These are phyloP conservation scores for Diceros bicornis DNA, from an alignment of 2,797 vertebrate genomes.

Conservation along the genomic window DNA sequence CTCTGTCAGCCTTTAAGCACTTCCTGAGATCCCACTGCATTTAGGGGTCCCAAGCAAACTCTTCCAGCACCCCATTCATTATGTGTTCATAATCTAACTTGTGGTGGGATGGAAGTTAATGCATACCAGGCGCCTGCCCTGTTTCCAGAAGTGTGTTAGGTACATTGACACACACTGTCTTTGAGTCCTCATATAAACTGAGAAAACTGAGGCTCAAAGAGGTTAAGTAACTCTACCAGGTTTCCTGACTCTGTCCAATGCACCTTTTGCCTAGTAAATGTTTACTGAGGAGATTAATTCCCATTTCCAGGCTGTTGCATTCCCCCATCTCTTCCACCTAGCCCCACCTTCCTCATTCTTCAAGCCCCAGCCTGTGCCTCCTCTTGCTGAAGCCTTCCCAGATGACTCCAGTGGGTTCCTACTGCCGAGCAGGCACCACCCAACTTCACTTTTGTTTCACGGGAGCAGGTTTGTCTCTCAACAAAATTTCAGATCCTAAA, in stretches of 20 bases:
- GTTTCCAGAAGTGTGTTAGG: not conserved
- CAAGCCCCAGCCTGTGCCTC: not conserved
- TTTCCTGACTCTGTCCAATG: not conserved
- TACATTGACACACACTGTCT: not conserved
- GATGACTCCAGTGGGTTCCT: not conserved
- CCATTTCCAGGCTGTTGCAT: rapidly evolving
- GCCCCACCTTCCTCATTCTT: not conserved
- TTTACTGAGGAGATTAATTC: not conserved
- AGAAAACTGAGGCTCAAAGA: not conserved
- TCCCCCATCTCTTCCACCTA: rapidly evolving
- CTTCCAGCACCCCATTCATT: not conserved
- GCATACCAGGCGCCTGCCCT: not conserved
- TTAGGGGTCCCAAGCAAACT: not conserved
- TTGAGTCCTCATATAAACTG: not conserved
- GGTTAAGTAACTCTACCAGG: not conserved
- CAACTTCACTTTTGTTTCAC: not conserved
- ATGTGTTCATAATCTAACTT: not conserved
- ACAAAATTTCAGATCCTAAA: not conserved
- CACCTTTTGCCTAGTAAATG: not conserved
- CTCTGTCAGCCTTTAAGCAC: not conserved
- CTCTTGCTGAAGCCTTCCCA: not conserved
- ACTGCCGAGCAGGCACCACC: not conserved
- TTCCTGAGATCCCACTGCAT: not conserved
- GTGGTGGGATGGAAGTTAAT: no score
- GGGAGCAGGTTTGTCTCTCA: not conserved